These are phyloP conservation scores for Cossypha niveicapilla DNA, from an alignment of 2,797 vertebrate species.

Conservation along the genomic window DNA sequence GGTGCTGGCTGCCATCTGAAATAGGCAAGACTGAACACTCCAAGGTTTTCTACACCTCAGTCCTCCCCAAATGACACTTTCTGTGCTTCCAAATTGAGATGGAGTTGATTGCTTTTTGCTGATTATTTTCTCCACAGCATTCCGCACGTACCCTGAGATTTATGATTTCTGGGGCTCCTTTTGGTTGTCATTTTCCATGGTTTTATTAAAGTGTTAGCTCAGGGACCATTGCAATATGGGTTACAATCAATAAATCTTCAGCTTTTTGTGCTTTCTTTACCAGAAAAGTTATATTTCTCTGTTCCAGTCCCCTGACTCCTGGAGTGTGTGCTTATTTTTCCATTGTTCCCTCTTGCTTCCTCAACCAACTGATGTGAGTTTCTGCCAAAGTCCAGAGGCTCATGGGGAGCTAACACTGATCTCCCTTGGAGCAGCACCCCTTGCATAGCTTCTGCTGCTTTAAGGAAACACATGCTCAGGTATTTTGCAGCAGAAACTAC, in stretches of 20 bases:
- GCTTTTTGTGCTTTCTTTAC: neutral
- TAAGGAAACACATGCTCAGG: neutral
- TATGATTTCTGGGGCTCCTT: neutral
- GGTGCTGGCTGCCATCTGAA: conserved; percentile 12
- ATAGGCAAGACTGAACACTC: neutral
- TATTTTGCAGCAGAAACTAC: neutral
- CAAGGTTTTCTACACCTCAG: neutral
- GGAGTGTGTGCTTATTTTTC: neutral
- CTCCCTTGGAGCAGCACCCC: neutral
- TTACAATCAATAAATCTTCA: conserved; percentile 33
- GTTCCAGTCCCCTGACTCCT: neutral
- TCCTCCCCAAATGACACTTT: neutral
- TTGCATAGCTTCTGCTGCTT: neutral
- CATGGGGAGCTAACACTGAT: neutral
- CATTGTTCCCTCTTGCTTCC: neutral
- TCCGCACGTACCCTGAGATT: neutral
- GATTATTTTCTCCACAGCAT: neutral
- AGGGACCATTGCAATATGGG: neutral
- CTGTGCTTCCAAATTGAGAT: neutral
- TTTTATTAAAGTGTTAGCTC: conserved; percentile 18
- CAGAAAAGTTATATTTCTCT: neutral
- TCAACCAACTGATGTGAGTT: neutral
- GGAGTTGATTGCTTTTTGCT: neutral
- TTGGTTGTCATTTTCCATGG: neutral
- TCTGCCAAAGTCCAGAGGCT: neutral